Evolutionary conservation across 37 sponge, comb jelly and placozoan genomes (phyloP), one percentile per base, ranked within the genome.

Genomic region (Aplysina aerophoba): DNA sequence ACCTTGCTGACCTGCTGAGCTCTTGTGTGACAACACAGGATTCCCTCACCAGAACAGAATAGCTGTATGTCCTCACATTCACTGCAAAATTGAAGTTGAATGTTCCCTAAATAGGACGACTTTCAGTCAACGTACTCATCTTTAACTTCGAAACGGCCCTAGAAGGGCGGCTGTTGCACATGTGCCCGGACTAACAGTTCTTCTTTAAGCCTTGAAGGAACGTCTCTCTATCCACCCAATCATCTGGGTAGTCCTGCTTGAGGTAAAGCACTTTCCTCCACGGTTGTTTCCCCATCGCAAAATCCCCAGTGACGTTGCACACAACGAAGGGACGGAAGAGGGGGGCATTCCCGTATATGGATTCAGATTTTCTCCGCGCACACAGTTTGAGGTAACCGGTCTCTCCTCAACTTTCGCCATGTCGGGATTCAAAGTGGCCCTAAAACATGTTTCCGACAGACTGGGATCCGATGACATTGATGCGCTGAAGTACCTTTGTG

Each of bases 231-330:
- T 95, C 94, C 22, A 95, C 88, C 79, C 90, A 95, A 83, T 95
- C 93, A 84, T 95, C 96, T 4, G 91, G 85, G 59, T 72, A 92
- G 24, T 67, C 82, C 63, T 93, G 94, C 35, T 82, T 84, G 63
- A 71, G 75, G 58, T 90, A 93, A 25, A 95, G 77, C 0, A 95
- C 69, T 81, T 94, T 94, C 65, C 55, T 81, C 94, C 94, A 94
- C 44, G 62, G 69, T 54, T 72, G 22, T 50, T 68, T 55, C 41
- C 22, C 62, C 86, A 66, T 64, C 21, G 13, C 27, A 44, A 8
- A 3, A 44, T 44, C 50, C n/a, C n/a, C 50, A 8, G 8, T 44
- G 50, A 44, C 50, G 50, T 44, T 11, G 8, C 50, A 3, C 6
- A 44, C 3, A 3, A 3, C 3, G 6, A 11, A 44, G 50, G 50